Percentiles rank a stretch among this genome's conserved stretches.
Evolutionary conservation across 2,888 invertebrate genomes (phyloP).

Genomic region (Liodrosophila aerea): DNA sequence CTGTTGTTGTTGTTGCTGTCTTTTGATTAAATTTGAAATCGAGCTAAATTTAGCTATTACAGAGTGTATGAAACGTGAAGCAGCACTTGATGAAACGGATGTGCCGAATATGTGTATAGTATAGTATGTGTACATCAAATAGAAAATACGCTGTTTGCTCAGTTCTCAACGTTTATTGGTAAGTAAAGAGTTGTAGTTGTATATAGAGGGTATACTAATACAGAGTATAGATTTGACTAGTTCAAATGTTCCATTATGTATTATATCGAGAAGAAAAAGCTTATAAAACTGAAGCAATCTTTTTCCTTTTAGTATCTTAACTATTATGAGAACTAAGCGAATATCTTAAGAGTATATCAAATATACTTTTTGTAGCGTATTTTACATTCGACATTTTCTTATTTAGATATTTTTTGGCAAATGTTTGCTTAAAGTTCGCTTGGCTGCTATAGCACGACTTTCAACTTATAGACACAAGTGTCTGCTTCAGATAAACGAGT

Average conservation of each 20-base stretch:
- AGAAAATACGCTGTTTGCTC: background rate
- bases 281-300: too few relatives aligned
- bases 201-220: background rate
- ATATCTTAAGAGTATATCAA: too few relatives aligned
- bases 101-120: conserved; percentile 9
- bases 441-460: conserved; percentile 36
- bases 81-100: conserved; percentile 30
- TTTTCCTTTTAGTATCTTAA: too few relatives aligned
- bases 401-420: background rate
- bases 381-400: background rate
- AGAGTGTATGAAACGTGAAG: conserved; percentile 4
- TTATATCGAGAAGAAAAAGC: too few relatives aligned
- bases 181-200: too few relatives aligned
- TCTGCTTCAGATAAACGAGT: conserved; percentile 34
- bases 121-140: too few relatives aligned
- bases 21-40: conserved; percentile 6
- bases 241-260: too few relatives aligned
- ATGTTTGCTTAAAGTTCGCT: background rate
- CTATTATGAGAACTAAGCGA: too few relatives aligned
- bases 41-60: conserved; percentile 44
- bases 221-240: too few relatives aligned
- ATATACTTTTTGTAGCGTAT: conserved; percentile 22
- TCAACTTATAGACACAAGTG: conserved; percentile 35
- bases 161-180: too few relatives aligned
- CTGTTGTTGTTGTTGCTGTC: background rate